phyloP scores from a whole-genome alignment of 2,113 vertebrate genomes.

The Daphoenositta chrysoptera region DNA sequence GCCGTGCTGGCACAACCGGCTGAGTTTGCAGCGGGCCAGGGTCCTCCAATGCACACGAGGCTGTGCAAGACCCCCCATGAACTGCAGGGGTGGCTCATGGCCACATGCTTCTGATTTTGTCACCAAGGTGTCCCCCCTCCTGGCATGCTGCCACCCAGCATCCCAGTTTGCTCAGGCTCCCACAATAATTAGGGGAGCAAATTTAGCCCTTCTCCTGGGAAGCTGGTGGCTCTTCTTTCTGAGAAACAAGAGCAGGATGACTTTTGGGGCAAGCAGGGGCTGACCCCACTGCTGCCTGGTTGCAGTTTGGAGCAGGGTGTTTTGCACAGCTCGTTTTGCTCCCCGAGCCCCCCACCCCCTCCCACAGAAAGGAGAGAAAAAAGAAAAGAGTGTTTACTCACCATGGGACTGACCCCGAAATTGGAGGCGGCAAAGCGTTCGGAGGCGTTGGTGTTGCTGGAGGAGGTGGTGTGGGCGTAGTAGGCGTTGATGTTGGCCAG shows the following conservation, averaged over 20 bases:
- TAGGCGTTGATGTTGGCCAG: slow-evolving; percentile 99
- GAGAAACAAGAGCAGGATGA: rapidly evolving
- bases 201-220: background rate
- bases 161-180: background rate
- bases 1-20: background rate
- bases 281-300: background rate
- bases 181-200: background rate
- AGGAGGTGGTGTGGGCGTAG: slow-evolving; percentile 96
- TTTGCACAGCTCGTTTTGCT: background rate
- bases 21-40: background rate
- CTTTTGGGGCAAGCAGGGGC: background rate
- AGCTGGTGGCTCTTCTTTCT: background rate
- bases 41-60: background rate
- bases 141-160: rapidly evolving
- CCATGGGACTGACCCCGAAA: slow-evolving; percentile 89
- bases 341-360: background rate
- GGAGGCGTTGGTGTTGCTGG: slow-evolving; percentile 95
- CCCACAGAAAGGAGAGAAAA: slow-evolving; percentile 49
- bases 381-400: slow-evolving; percentile 61
- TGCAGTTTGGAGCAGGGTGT: background rate
- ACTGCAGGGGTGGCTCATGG: background rate
- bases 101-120: background rate
- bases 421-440: slow-evolving; percentile 98
- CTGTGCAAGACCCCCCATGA: background rate
- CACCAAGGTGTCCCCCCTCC: background rate